A percentile compares a stretch with the other conserved stretches of the same genome.
These are phyloP conservation scores for Tridacna crocea DNA, from an alignment of 2,888 invertebrate genomes.

Conservation along the genomic window DNA sequence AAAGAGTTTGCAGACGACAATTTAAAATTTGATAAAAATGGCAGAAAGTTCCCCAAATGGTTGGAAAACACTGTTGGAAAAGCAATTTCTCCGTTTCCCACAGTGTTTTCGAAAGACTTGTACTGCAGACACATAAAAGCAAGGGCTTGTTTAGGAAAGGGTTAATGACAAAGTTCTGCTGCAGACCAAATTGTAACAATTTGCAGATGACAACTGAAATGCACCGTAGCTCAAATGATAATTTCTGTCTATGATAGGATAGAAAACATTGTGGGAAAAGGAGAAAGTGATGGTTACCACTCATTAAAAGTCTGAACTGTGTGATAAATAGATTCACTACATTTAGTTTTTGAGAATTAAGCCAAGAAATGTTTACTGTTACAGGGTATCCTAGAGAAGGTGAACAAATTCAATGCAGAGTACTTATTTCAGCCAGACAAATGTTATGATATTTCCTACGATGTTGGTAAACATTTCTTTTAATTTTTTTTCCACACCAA, in stretches of 20 bases:
- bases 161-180: no score
- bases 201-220: no score
- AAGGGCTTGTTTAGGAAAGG: no score
- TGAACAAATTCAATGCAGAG: slow-evolving; percentile 71
- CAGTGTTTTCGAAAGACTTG: no score
- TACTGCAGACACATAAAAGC: no score
- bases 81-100: no score
- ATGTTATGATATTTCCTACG: slow-evolving; percentile 78
- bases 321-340: background rate
- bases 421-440: slow-evolving; percentile 82
- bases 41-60: no score
- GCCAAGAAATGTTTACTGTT: background rate
- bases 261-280: background rate
- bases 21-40: no score
- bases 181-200: no score
- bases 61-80: background rate
- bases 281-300: background rate
- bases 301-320: background rate
- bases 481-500: background rate
- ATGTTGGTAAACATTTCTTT: slow-evolving; percentile 69
- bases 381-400: slow-evolving; percentile 74
- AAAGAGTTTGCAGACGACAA: no score
- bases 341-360: no score
- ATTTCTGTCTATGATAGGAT: background rate
- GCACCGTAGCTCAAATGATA: background rate